Percentiles rank a stretch among this genome's conserved stretches.
phyloP scores from a whole-genome alignment of 1,140 invertebrate genomes.

The Asobara japonica region DNA sequence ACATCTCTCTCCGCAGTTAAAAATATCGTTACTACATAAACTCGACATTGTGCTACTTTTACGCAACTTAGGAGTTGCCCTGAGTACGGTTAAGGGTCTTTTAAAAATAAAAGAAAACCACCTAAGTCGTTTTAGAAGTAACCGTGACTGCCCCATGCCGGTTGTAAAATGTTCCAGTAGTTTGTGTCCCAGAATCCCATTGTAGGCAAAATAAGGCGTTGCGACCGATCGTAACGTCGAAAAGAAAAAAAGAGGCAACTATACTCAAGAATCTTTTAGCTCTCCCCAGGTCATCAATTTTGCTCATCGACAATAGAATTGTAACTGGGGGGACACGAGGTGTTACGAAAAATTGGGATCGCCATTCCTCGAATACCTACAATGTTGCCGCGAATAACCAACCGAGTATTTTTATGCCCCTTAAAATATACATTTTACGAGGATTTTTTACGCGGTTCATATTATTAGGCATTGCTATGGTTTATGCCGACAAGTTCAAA shows the following conservation, averaged over 20 bases:
- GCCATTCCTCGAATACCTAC: not conserved
- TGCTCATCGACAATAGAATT: not conserved
- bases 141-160: slow-evolving; percentile 35
- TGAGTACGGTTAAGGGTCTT: slow-evolving; percentile 32
- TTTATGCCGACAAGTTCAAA: no score
- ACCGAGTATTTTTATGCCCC: not conserved
- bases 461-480: not conserved
- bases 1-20: not conserved
- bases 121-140: slow-evolving; percentile 1
- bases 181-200: slow-evolving; percentile 46
- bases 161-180: slow-evolving; percentile 53
- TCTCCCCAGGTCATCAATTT: not conserved
- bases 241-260: no score
- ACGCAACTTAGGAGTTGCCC: slow-evolving; percentile 34
- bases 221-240: slow-evolving; percentile 9
- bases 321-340: not conserved
- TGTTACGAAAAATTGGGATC: not conserved
- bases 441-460: not conserved
- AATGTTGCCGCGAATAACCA: not conserved
- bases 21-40: not conserved
- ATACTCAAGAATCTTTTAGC: not conserved
- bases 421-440: not conserved
- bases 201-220: slow-evolving; percentile 49
- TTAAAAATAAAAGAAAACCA: slow-evolving; percentile 16
- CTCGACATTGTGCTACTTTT: slow-evolving; percentile 34